Evolutionary conservation across 2,797 vertebrate species (phyloP).

Genomic region (Chelonia mydas): DNA sequence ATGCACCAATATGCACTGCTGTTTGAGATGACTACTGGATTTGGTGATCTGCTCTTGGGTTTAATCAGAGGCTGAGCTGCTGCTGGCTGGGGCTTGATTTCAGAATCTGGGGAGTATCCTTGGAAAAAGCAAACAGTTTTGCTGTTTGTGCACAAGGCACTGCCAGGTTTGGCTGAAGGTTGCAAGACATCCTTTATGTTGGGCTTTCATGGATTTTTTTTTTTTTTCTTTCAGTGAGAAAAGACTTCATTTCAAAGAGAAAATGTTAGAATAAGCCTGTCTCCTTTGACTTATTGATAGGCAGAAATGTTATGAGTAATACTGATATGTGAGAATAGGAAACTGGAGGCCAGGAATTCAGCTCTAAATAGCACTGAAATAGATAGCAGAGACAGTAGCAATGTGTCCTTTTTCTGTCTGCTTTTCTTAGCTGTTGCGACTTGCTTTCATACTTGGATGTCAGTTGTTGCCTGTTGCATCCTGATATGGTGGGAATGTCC

Average conservation of each 20-base stretch:
- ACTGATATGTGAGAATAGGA: neutral
- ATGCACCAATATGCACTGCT: neutral
- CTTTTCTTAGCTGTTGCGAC: neutral
- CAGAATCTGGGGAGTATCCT: neutral
- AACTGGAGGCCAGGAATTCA: conserved; percentile 1
- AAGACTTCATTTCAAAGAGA: conserved; percentile 2
- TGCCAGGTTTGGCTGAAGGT: neutral
- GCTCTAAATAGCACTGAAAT: no score
- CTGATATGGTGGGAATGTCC: neutral
- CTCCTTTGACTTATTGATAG: neutral
- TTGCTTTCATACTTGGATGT: conserved; percentile 19
- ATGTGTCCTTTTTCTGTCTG: neutral
- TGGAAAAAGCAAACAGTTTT: neutral
- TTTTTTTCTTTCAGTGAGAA: neutral
- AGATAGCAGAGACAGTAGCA: neutral
- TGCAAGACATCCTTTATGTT: neutral
- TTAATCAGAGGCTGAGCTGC: neutral
- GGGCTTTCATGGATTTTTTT: neutral
- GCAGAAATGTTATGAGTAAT: neutral
- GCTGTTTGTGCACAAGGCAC: neutral
- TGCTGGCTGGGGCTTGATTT: neutral
- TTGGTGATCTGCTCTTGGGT: neutral
- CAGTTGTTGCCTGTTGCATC: neutral
- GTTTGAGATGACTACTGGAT: neutral
- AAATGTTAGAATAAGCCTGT: neutral